Evolutionary conservation across 1,140 invertebrate species (phyloP), one percentile per base, ranked within the genome.

Genomic region (Heliconius melpomene): DNA sequence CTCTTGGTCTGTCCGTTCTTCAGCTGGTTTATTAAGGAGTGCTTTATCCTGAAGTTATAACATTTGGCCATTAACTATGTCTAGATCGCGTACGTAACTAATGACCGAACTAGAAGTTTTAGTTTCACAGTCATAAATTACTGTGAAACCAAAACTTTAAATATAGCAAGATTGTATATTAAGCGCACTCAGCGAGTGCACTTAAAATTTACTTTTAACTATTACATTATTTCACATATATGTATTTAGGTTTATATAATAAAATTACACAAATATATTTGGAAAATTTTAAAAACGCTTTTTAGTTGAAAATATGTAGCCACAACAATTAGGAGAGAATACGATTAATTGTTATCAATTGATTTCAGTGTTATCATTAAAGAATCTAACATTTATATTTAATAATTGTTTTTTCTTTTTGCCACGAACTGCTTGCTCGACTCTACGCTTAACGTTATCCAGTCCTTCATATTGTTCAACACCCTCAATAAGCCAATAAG

Each of bases 351-450:
- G 13, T 46, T 46, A 46, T 46, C 6, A 46, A 46, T 46, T 16
- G 5, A 46, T 46, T 16, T 46, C 40, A 46, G 11, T 13, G 40
- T 46, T 13, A 46, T 46, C 5, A 46, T 16, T 16, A 46, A 46
- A 46, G 40, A 46, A 46, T 46, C 84, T 79, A 83, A 95, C 95
- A 82, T 94, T 85, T 26, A 95, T 87, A 13, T 88, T 94, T 29
- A 96, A 84, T 3, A 93, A 83, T 76, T 93, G 90, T 82, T 95
- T 95, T 77, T 94, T 96, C 80, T 95, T 95, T 79, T 95, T 95
- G 23, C 88, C 94, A 16, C 94, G 86, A 6, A 95, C 93, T 13
- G 94, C 88, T 77, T 95, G 89, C 79, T 93, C 93, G 18, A 96
- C 94, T 79, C 95, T 94, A 26, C 91, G 90, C 60, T 94, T 93